Evolutionary conservation across 2,888 invertebrate genomes (phyloP).

Genomic region (Boloria selene): DNA sequence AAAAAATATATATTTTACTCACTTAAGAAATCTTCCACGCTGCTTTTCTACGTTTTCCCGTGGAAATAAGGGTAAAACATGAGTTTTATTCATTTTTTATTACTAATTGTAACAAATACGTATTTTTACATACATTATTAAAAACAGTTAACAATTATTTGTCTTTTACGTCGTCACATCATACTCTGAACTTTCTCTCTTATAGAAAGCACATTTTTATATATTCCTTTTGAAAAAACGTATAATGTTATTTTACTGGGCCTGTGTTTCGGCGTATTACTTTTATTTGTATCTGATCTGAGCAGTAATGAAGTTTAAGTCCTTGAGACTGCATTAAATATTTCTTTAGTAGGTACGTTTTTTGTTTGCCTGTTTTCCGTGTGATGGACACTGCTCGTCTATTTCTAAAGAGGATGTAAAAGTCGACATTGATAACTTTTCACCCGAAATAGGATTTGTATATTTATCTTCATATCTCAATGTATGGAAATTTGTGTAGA

Average conservation of each 20-base stretch:
- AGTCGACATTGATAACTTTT: conserved; percentile 48
- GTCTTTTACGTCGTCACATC: conserved; percentile 29
- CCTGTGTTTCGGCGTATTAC: conserved; percentile 24
- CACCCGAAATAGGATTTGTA: conserved; percentile 51
- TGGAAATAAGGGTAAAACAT: too few relatives aligned
- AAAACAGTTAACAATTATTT: conserved; percentile 11
- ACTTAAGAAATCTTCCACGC: too few relatives aligned
- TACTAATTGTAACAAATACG: background rate
- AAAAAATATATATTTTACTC: too few relatives aligned
- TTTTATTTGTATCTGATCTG: conserved; percentile 34
- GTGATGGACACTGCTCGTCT: conserved; percentile 55
- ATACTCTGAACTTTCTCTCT: conserved; percentile 50
- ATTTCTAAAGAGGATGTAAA: conserved; percentile 53
- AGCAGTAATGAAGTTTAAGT: conserved; percentile 49
- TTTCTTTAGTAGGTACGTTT: conserved; percentile 43
- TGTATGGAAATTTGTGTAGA: conserved; percentile 54
- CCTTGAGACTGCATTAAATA: conserved; percentile 48
- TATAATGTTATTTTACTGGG: conserved; percentile 50
- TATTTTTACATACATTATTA: background rate
- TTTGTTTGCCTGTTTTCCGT: conserved; percentile 44
- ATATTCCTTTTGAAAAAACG: conserved; percentile 54
- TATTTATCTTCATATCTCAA: conserved; percentile 63
- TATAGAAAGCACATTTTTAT: conserved; percentile 55
- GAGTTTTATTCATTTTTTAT: background rate
- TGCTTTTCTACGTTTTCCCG: too few relatives aligned